A percentile compares a stretch with the other conserved stretches of the same genome.
These are phyloP conservation scores for Gallinago solitaria DNA, from an alignment of 2,797 vertebrate genomes.

Conservation along the genomic window DNA sequence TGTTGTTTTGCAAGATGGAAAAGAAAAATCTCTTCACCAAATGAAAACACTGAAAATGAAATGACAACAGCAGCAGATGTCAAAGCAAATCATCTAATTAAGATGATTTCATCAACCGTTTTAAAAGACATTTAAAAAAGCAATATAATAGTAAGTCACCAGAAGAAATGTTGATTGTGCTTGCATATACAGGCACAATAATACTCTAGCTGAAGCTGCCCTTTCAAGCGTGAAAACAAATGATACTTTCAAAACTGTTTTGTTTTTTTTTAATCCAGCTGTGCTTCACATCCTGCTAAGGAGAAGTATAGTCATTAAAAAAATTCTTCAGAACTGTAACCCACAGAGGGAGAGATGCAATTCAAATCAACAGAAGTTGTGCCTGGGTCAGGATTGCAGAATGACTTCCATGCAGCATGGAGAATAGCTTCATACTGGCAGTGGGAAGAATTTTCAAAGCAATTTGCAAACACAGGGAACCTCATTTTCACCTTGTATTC, in stretches of 20 bases:
- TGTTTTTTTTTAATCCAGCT: slow-evolving; percentile 33
- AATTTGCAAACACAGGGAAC: background rate
- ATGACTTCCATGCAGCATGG: background rate
- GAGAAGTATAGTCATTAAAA: background rate
- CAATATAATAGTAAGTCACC: slow-evolving; percentile 33
- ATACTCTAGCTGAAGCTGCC: background rate
- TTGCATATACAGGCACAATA: slow-evolving; percentile 9
- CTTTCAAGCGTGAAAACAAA: slow-evolving; percentile 49
- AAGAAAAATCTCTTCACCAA: slow-evolving; percentile 17
- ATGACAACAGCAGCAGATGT: slow-evolving; percentile 42
- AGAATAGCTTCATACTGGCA: background rate
- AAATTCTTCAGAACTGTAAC: background rate
- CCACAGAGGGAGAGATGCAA: background rate
- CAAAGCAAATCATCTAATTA: slow-evolving; percentile 54
- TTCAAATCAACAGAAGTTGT: background rate
- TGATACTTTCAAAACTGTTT: slow-evolving; percentile 15
- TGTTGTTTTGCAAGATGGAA: background rate
- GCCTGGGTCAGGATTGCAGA: background rate
- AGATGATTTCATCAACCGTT: slow-evolving; percentile 27
- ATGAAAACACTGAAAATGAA: slow-evolving; percentile 38
- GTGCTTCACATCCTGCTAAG: background rate
- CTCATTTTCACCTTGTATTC: background rate
- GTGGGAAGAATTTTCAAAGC: background rate
- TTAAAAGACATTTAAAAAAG: slow-evolving; percentile 44
- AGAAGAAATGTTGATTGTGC: slow-evolving; percentile 18